A percentile compares a stretch with the other conserved stretches of the same genome.
These are phyloP conservation scores for Rhopalosiphum nymphaeae DNA, from an alignment of 2,888 invertebrate genomes.

Conservation along the genomic window DNA sequence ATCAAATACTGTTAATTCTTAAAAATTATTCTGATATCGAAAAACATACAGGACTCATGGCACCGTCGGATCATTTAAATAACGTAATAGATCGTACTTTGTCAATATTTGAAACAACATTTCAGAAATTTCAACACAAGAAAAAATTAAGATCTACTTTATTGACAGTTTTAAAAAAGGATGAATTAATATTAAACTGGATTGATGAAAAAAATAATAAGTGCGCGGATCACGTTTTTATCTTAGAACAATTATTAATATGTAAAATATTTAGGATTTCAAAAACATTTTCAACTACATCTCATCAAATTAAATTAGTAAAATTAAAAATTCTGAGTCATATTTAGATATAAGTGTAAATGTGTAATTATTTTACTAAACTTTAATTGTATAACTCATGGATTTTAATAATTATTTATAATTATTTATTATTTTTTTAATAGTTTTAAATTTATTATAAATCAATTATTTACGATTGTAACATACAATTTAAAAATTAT, in stretches of 20 bases:
- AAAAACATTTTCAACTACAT: conserved; percentile 32
- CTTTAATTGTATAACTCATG: neutral
- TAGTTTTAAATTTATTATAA: neutral
- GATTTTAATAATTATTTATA: conserved; percentile 12
- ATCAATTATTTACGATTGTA: neutral
- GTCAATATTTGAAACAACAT: neutral
- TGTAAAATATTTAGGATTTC: conserved; percentile 28
- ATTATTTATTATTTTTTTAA: neutral
- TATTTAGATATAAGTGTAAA: neutral
- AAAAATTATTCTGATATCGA: conserved; percentile 24
- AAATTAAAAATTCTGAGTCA: conserved; percentile 34
- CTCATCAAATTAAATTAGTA: conserved; percentile 30
- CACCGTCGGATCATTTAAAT: conserved; percentile 35
- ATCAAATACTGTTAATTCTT: conserved; percentile 36
- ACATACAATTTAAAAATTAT: neutral
- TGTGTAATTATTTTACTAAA: neutral
- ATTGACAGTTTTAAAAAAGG: conserved; percentile 26
- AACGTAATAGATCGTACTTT: conserved; percentile 16
- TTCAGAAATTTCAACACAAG: neutral
- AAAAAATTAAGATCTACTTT: conserved; percentile 27
- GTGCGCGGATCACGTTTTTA: conserved; percentile 37
- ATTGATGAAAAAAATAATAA: conserved; percentile 24
- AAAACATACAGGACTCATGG: conserved; percentile 19
- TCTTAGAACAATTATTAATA: conserved; percentile 40
- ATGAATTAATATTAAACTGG: conserved; percentile 38